Percentiles rank a stretch among this genome's conserved stretches.
These are phyloP conservation scores for Caprella mutica DNA, from an alignment of 2,888 invertebrate species.

Conservation along the genomic window DNA sequence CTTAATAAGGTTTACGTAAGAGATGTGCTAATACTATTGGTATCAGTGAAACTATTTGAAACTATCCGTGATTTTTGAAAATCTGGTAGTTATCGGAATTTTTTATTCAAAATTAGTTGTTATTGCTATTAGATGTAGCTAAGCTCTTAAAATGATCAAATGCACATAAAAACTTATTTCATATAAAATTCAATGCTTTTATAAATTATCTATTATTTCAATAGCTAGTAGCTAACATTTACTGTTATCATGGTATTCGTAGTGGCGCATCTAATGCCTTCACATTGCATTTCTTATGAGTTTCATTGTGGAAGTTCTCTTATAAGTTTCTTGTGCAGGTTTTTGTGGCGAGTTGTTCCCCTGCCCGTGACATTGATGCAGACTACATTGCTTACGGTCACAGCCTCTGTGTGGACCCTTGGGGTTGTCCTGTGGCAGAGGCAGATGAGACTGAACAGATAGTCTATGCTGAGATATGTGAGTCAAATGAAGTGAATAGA, in stretches of 20 bases:
- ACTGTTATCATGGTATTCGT: too few relatives aligned
- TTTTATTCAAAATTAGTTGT: neutral
- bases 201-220: too few relatives aligned
- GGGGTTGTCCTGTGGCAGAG: slow-evolving; percentile 60
- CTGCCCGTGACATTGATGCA: slow-evolving; percentile 60
- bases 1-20: neutral
- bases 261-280: too few relatives aligned
- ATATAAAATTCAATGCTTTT: too few relatives aligned
- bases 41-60: neutral
- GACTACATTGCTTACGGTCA: slow-evolving; percentile 83
- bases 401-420: slow-evolving; percentile 68
- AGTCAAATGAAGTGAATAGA: too few relatives aligned
- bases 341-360: slow-evolving; percentile 72
- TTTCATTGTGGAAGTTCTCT: too few relatives aligned
- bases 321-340: slow-evolving; percentile 42
- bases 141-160: neutral
- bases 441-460: slow-evolving; percentile 60
- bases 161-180: too few relatives aligned
- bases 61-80: neutral
- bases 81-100: neutral
- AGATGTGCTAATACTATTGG: too few relatives aligned
- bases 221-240: too few relatives aligned
- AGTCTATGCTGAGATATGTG: slow-evolving; percentile 64
- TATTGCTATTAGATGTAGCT: neutral
- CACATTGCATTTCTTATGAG: too few relatives aligned